Base-by-base conservation (phyloP, 2,888 invertebrate species). In the Trichogramma dendrolimi region DNA sequence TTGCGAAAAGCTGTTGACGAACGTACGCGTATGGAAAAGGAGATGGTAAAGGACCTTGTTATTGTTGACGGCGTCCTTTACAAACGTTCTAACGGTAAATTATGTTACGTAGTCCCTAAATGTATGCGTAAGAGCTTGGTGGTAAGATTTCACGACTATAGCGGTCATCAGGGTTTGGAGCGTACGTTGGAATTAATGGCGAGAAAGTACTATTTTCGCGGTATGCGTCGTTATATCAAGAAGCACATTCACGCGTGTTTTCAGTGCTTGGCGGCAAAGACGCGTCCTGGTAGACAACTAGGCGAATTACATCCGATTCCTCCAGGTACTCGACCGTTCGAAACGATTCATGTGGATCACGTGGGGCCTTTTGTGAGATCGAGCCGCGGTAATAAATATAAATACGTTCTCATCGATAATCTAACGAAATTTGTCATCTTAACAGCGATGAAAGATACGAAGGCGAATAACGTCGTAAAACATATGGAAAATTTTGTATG, bases 191-290 rank as follows among this genome's bases (percentile, higher is more conserved):
- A 11, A 42, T 42, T 40, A 53, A 53, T 53, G 8, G 4, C 27
- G 39, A 4, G 6, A 27, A n/a, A n/a, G 5, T 58, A 51, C 43
- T 58, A 44, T 51, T 58, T 58, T 58, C 42, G 14, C 5, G 43
- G 44, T 47, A 58, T 58, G 58, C 43, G 50, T 5, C 40, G 57
- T 4, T 57, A 58, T 53, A 57, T 55, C 54, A 66, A 46, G 10
- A 10, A n/a, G 55, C 62, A 52, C 53, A 60, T 52, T 5, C 39
- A 48, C 38, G 56, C n/a, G 52, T 62, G 42, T 55, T 51, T 55
- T n/a, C 63, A 62, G 27, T 68, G 69, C 46, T 11, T 68, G n/a
- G n/a, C n/a, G 69, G 69, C 4, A 63, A n/a, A n/a, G n/a, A n/a
- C n/a, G n/a, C n/a, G n/a, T n/a, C n/a, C n/a, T n/a, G n/a, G n/a